Evolutionary conservation across 2,888 invertebrate species (phyloP), one percentile per base, ranked within the genome.

Genomic region (Ditula angustiorana): DNA sequence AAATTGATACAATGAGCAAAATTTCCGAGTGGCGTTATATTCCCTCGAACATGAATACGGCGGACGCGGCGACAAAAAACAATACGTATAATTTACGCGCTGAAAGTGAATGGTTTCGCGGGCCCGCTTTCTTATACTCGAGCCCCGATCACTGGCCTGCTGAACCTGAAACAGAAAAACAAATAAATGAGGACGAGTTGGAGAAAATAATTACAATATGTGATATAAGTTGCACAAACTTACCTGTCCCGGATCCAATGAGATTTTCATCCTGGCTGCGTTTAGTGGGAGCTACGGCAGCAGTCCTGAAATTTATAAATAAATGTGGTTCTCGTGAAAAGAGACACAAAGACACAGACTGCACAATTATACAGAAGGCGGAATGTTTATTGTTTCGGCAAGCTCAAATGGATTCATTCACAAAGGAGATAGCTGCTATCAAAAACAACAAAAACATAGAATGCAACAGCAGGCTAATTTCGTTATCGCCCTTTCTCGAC

Each of bases 31-130:
- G 46, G 46, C 24, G 49, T 64, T 46, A 35, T 64, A 10, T 55
- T 49, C 5, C 70, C 57, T 57, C 24, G 8, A 10, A 67, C 19
- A 57, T 67, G 62, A 61, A 50, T 66, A 23, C 33, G 44, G 33
- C 46, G 19, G 10, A 55, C 66, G 10, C 41, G 50, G 49, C 65
- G 56, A 28, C 58, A 49, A 24, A 63, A 24, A 53, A 23, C 5
- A 53, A 53, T 24, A 4, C 53, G 1, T 53, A 53, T 35, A 37
- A 53, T 4, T 16, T 37, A 35, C 13, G 16, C 2, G 35, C 37
- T 1, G 8, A 46, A n/a, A 13, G 33, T 8, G 35, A 35, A 10
- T 65, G 65, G 65, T 47, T 60, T 16, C 8, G 10, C 10, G 65
- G 65, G 1, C 65, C 65, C 2, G 10, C 26, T 5, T 65, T 65